Conservation (phyloP, 64 coral and sea anemone species). For the Montipora sp. region DNA sequence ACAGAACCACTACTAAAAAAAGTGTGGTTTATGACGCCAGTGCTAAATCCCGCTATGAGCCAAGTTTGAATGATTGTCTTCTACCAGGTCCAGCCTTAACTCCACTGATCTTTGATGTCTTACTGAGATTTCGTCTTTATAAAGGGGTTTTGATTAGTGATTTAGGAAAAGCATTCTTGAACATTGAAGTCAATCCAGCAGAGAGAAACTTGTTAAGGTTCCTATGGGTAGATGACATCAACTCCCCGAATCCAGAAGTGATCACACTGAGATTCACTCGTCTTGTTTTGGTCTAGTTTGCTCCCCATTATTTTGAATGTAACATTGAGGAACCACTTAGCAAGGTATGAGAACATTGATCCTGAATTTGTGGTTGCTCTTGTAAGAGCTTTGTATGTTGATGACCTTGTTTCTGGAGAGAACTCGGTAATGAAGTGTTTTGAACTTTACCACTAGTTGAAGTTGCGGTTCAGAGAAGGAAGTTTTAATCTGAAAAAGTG, state of each 20-base stretch:
- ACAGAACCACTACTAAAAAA: conserved; percentile 18
- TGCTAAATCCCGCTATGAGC: neutral
- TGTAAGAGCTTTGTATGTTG: conserved; percentile 21
- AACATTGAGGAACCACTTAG: conserved; percentile 5
- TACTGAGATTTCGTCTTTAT: too few species aligned
- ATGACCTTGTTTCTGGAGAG: conserved; percentile 20
- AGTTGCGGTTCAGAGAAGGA: neutral
- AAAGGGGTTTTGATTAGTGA: conserved; percentile 33
- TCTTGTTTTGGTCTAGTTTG: conserved; percentile 27
- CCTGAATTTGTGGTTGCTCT: conserved; percentile 1
- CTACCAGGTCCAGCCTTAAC: neutral
- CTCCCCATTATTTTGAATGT: conserved; percentile 34
- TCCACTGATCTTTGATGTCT: conserved; percentile 16
- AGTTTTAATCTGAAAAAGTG: too few species aligned
- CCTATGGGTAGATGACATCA: conserved; percentile 32
- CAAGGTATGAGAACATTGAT: conserved; percentile 22
- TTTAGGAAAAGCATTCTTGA: conserved; percentile 46
- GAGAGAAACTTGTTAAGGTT: neutral
- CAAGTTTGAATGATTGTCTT: conserved; percentile 44
- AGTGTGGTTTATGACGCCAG: conserved; percentile 9
- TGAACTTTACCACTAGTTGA: conserved; percentile 17
- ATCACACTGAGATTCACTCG: conserved; percentile 30
- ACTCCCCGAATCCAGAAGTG: neutral
- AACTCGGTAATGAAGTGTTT: neutral
- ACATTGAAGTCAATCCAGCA: neutral